Base-by-base conservation (phyloP, 2,888 invertebrate genomes). In the Tachina fera region DNA sequence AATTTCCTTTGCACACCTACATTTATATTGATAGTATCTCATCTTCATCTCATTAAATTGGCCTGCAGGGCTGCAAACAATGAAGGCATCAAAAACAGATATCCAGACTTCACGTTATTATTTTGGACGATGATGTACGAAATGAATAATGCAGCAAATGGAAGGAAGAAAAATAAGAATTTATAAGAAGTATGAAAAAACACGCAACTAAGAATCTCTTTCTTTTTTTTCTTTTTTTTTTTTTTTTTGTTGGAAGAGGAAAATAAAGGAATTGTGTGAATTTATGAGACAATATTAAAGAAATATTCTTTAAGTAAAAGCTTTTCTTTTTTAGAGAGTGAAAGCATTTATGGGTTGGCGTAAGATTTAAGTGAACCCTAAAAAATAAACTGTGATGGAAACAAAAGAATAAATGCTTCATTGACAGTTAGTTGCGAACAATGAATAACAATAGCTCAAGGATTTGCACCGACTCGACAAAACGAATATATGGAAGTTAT, bases 1-100 rank as follows among this genome's bases (percentile, higher is more conserved):
- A 82, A 85, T 82, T 85, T 85, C 70, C 70, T 82, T 85, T 82
- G 75, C 82, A 85, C 85, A 85, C 82, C 85, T 85, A 85, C 85
- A 85, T 75, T 81, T 61, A 67, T 72, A 49, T 72, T 58, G 80
- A 84, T 84, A 82, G 70, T 58, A 82, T 82, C 82, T 79, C 85
- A 79, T 71, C 78, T 79, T 19, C 78, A 74, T 81, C 74, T 78
- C 75, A 82, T 82, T 75, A 75, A 82, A 85, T 78, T 85, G 65
- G 58, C 85, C 78, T 78, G 58, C 65, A 67, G 85, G 82, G 63
- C 60, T 71, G 65, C 49, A 58, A 82, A 79, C 82, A 85, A 83
- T 84, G 53, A 81, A 81, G 81, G 84, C 81, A 84, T 84, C 84
- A 84, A 77, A 60, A 72, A 53, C 84, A 84, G 84, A 58, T 72